These are phyloP conservation scores for Lasioglossum marginatum DNA, from an alignment of 2,888 invertebrate species.

Conservation along the genomic window DNA sequence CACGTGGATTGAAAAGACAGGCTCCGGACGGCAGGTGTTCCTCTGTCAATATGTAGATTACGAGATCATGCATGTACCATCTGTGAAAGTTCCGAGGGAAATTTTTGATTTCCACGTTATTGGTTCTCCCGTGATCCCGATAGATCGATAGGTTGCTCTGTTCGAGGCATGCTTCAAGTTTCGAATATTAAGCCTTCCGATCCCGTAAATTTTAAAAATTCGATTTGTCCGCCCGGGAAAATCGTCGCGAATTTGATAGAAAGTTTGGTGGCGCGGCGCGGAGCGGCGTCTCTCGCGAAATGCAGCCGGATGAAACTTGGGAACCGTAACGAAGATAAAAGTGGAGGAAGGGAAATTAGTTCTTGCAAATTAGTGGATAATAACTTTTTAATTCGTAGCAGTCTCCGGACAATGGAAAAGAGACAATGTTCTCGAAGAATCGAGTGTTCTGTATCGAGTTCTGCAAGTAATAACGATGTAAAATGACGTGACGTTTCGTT, in stretches of 20 bases:
- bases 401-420: neutral
- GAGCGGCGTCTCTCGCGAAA: neutral
- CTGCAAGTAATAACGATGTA: neutral
- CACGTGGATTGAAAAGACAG: constrained; percentile 3
- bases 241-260: neutral
- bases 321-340: neutral
- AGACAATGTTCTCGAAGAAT: neutral
- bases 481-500: neutral
- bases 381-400: neutral
- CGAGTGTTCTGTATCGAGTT: neutral
- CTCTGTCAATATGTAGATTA: constrained; percentile 8
- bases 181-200: neutral
- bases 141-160: neutral
- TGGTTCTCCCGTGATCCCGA: neutral
- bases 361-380: neutral
- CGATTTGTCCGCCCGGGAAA: neutral
- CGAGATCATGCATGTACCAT: neutral
- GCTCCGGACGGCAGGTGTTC: neutral
- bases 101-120: constrained; percentile 2
- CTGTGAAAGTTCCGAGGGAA: constrained; percentile 2
- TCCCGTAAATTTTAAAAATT: neutral
- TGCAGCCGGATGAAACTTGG: neutral
- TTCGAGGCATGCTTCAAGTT: neutral
- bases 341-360: neutral
- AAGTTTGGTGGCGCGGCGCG: neutral